These are phyloP conservation scores for Conistra vaccinii DNA, from an alignment of 2,888 invertebrate genomes.

Conservation along the genomic window DNA sequence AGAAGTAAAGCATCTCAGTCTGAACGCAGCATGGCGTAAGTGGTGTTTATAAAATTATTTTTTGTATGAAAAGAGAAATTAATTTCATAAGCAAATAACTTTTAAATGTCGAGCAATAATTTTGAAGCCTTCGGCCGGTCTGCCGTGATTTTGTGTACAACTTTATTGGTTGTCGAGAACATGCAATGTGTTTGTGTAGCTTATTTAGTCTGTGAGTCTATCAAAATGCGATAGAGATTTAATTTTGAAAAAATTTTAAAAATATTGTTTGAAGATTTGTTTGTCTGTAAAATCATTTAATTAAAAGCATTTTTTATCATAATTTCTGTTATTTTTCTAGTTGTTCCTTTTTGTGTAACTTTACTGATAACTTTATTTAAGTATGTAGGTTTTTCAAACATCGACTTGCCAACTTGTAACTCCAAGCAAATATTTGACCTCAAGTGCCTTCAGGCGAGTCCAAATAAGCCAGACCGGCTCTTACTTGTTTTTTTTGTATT, in stretches of 20 bases:
- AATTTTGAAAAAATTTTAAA: slow-evolving; percentile 22
- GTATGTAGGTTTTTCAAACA: slow-evolving; percentile 37
- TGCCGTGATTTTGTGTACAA: slow-evolving; percentile 70
- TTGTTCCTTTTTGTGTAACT: slow-evolving; percentile 7
- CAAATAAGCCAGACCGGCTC: slow-evolving; percentile 81
- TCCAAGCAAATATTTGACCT: slow-evolving; percentile 83
- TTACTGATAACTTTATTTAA: slow-evolving; percentile 10
- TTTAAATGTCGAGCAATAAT: slow-evolving; percentile 83
- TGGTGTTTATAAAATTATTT: slow-evolving; percentile 64
- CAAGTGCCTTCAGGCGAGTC: slow-evolving; percentile 89
- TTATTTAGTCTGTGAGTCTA: slow-evolving; percentile 41
- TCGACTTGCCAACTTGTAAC: slow-evolving; percentile 82
- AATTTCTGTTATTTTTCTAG: background rate
- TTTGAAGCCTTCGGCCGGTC: slow-evolving; percentile 84
- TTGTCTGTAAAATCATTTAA: slow-evolving; percentile 9
- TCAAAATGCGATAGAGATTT: slow-evolving; percentile 16
- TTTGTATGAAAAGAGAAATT: slow-evolving; percentile 66
- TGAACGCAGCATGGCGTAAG: slow-evolving; percentile 48
- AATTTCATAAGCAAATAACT: slow-evolving; percentile 72
- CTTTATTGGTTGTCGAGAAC: slow-evolving; percentile 67
- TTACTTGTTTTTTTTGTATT: slow-evolving; percentile 67
- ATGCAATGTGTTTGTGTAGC: slow-evolving; percentile 54
- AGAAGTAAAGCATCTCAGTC: slow-evolving; percentile 37
- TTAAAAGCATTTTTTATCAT: background rate
- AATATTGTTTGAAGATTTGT: slow-evolving; percentile 29